phyloP scores from a whole-genome alignment of 2,797 vertebrate genomes.

The Enteromius paludinosus region DNA sequence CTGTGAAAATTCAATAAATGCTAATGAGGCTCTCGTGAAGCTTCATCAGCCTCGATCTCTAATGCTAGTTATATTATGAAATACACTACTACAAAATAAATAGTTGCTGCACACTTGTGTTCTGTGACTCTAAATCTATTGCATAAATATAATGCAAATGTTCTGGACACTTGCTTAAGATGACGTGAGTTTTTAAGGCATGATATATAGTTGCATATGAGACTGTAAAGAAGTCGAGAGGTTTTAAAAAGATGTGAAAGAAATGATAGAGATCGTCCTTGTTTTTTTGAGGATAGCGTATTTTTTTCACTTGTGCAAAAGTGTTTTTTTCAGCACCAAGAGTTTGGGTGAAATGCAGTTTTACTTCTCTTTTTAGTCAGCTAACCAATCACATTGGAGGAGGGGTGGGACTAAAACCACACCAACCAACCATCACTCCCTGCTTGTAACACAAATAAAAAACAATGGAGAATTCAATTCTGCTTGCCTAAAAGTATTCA shows the following conservation, averaged over 20 bases:
- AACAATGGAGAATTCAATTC: no score
- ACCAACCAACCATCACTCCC: not conserved
- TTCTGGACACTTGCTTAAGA: not conserved
- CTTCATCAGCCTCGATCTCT: constrained; percentile 9
- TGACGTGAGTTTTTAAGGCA: not conserved
- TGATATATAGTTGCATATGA: not conserved
- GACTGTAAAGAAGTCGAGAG: not conserved
- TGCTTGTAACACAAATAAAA: no score
- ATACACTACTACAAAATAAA: not conserved
- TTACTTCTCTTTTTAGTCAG: not conserved
- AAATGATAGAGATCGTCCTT: not conserved
- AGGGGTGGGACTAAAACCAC: not conserved
- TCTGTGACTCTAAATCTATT: not conserved
- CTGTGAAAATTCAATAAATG: constrained; percentile 53
- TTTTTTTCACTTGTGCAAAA: not conserved
- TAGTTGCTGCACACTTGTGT: not conserved
- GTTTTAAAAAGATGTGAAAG: not conserved
- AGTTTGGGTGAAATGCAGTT: not conserved
- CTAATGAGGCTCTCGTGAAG: constrained; percentile 35
- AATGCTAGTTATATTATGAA: not conserved
- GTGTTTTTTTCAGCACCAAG: not conserved
- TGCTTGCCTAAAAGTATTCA: no score
- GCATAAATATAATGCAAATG: not conserved
- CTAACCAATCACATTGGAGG: not conserved
- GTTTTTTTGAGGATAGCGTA: not conserved